Conservation (phyloP, 2,888 invertebrate genomes). For the Aphrophora alni region DNA sequence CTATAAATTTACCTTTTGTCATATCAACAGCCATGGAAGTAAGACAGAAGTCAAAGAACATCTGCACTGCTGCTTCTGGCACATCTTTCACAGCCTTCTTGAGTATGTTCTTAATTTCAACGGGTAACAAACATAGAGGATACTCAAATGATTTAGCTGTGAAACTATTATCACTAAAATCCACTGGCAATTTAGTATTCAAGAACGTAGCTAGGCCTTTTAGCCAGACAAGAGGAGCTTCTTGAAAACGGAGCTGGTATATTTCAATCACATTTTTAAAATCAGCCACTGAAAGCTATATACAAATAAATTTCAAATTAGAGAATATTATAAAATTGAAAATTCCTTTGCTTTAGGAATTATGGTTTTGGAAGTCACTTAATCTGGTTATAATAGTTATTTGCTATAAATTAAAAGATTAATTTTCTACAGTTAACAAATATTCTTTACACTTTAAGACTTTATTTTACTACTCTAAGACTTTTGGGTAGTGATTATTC, state of each 20-base stretch:
- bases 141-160: constrained; percentile 63
- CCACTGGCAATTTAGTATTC: constrained; percentile 67
- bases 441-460: no score
- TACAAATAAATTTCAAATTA: constrained; percentile 53
- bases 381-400: no score
- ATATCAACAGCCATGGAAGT: constrained; percentile 75
- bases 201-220: constrained; percentile 71
- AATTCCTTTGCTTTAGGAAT: no score
- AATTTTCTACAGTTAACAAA: no score
- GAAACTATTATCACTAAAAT: constrained; percentile 69
- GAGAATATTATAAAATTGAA: no score
- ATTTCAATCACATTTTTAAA: constrained; percentile 62
- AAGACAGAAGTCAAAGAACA: constrained; percentile 74
- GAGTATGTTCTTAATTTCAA: constrained; percentile 58
- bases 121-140: constrained; percentile 63
- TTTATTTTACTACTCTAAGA: no score
- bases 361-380: no score
- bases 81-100: constrained; percentile 62
- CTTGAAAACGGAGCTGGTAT: constrained; percentile 69
- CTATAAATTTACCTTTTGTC: constrained; percentile 64
- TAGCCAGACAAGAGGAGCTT: constrained; percentile 74
- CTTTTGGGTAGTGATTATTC: no score
- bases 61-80: constrained; percentile 66
- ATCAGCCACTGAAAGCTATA: constrained; percentile 69
- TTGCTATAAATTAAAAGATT: no score